phyloP scores from a whole-genome alignment of 2,797 vertebrate species.

The Ceyx erithaca region DNA sequence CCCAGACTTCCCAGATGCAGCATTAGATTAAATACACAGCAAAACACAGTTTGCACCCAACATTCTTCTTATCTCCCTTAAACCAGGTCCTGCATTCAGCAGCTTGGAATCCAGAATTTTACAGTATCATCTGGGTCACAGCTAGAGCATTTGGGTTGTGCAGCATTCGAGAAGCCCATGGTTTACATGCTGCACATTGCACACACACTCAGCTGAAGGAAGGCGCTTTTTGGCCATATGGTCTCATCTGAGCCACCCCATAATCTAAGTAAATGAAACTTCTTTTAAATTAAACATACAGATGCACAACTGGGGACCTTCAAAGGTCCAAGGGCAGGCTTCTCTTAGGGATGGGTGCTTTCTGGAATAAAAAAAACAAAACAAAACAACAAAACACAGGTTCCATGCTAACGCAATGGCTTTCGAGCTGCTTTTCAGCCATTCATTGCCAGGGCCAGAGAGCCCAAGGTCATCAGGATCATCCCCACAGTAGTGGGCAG shows the following conservation, averaged over 20 bases:
- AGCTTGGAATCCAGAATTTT: neutral
- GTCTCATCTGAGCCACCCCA: neutral
- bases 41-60: neutral
- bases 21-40: neutral
- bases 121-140: neutral
- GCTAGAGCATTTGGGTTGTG: neutral
- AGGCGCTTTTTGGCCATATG: neutral
- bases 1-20: neutral
- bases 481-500: neutral
- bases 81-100: neutral
- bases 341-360: fast-evolving
- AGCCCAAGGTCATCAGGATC: neutral
- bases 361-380: neutral
- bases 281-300: neutral
- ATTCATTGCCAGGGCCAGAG: neutral
- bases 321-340: neutral
- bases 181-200: neutral
- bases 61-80: neutral
- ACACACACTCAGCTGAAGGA: neutral
- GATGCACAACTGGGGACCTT: neutral
- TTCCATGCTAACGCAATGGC: neutral
- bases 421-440: neutral
- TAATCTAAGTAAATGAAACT: neutral
- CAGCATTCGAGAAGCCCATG: neutral
- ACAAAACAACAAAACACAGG: neutral